Evolutionary conservation across 2,113 vertebrate genomes (phyloP), one percentile per base, ranked within the genome.

Genomic region (Daphoenositta chrysoptera): DNA sequence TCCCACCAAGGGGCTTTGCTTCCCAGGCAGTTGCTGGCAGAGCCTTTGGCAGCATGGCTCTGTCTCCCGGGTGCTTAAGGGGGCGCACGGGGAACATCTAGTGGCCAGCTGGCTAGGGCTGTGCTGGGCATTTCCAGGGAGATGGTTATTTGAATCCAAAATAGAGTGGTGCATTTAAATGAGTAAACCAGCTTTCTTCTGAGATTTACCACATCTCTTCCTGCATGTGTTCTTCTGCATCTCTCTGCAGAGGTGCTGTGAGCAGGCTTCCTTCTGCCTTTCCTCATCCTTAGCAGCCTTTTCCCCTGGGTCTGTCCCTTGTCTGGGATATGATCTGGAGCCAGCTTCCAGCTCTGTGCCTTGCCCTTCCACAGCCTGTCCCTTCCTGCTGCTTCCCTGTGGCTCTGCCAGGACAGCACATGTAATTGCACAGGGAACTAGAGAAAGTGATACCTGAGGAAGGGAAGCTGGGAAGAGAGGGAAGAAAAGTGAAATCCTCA

Each of bases 21-120:
- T 91, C 81, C 83, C 84, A 70, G 53, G 73, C 20, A 60, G 51
- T 21, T 86, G 53, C 69, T 77, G 93, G 50, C 93, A 87, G 51
- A 78, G 33, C 37, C 56, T 60, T 44, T 50, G 79, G 71, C 68
- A 83, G 54, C 4, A 1, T 2, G 5, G 58, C 31, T 35, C 14
- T 39, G 51, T 24, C 68, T 89, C 71, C 30, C 9, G 66, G 39
- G 45, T 57, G 35, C 89, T 78, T 56, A 58, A 57, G 44, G 72
- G 90, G 91, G 94, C 85, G 57, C 83, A 87, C 57, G 93, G 86
- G 97, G 94, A 97, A n/a, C 97, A 97, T 89, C 97, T 96, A 97
- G 97, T 89, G 97, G 97, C 83, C 95, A 89, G 75, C 81, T 88
- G 86, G 89, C 81, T 71, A n/a, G 44, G 28, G 47, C 63, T 69